These are phyloP conservation scores for Hypothenemus hampei DNA, from an alignment of 1,140 invertebrate species.

Conservation along the genomic window DNA sequence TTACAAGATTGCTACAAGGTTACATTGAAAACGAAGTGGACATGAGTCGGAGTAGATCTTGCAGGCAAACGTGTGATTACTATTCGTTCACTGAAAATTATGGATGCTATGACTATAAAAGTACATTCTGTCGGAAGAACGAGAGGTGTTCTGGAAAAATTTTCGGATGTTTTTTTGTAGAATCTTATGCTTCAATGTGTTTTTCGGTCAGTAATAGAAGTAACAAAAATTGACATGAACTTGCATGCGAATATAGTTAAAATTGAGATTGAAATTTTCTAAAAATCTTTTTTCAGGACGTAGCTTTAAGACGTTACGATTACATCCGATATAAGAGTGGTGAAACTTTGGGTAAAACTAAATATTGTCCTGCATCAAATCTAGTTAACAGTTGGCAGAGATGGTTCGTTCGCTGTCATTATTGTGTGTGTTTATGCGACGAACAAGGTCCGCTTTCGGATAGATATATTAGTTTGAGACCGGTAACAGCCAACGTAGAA, in stretches of 20 bases:
- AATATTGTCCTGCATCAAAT: constrained; percentile 49
- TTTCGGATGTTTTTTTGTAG: constrained; percentile 69
- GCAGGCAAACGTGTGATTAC: constrained; percentile 67
- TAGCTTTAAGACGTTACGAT: constrained; percentile 56
- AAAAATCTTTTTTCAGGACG: not conserved
- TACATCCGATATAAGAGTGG: constrained; percentile 78
- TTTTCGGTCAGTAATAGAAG: constrained; percentile 58
- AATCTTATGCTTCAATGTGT: constrained; percentile 79
- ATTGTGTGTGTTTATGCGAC: constrained; percentile 82
- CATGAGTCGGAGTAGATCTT: constrained; percentile 64
- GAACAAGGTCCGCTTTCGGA: constrained; percentile 63
- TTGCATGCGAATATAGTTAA: not conserved
- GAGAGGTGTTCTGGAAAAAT: constrained; percentile 63
- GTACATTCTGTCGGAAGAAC: constrained; percentile 61
- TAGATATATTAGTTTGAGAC: constrained; percentile 70
- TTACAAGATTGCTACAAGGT: constrained; percentile 75
- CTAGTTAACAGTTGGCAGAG: constrained; percentile 82
- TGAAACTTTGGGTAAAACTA: constrained; percentile 54
- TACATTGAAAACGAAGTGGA: constrained; percentile 84
- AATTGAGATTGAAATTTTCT: not conserved
- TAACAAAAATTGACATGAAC: not conserved
- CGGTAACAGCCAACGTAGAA: constrained; percentile 56
- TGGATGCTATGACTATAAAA: constrained; percentile 58
- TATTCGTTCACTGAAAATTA: constrained; percentile 63
- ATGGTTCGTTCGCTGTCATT: constrained; percentile 77